Conservation (phyloP, 2,797 vertebrate genomes). For the Sebastes minor region DNA sequence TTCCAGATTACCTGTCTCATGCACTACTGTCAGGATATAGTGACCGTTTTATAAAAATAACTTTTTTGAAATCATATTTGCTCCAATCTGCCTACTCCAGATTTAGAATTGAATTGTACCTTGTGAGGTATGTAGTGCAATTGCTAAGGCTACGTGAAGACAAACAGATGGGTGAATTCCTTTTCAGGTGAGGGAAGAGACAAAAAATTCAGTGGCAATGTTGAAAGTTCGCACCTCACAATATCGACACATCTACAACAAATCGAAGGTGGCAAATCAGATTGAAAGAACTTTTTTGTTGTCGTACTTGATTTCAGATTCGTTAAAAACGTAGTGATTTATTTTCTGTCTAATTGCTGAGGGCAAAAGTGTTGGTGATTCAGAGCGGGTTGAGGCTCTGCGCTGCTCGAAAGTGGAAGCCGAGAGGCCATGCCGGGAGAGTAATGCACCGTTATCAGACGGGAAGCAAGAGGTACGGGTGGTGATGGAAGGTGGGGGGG, state of each 20-base stretch:
- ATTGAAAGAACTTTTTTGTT: neutral
- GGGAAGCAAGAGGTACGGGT: conserved; percentile 23
- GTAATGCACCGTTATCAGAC: conserved; percentile 32
- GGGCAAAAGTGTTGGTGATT: neutral
- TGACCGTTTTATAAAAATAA: neutral
- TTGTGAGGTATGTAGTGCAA: neutral
- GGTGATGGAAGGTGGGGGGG: conserved; percentile 18
- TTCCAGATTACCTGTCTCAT: neutral
- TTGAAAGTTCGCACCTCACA: neutral
- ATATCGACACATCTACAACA: neutral
- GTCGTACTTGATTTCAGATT: neutral
- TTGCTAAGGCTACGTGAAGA: neutral
- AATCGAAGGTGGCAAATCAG: conserved; percentile 1
- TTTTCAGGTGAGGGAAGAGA: neutral
- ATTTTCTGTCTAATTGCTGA: conserved; percentile 6
- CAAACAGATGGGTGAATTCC: conserved; percentile 9
- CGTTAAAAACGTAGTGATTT: neutral
- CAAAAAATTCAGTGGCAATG: neutral
- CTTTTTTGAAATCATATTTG: neutral
- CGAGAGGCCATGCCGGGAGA: conserved; percentile 2
- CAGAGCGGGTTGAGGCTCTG: neutral
- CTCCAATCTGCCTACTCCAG: neutral
- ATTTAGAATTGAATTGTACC: neutral
- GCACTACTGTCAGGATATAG: neutral
- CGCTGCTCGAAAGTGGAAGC: conserved; percentile 1